A percentile compares a stretch with the other conserved stretches of the same genome.
phyloP scores from a whole-genome alignment of 1,140 invertebrate species.

The Leptopilina clavipes region DNA sequence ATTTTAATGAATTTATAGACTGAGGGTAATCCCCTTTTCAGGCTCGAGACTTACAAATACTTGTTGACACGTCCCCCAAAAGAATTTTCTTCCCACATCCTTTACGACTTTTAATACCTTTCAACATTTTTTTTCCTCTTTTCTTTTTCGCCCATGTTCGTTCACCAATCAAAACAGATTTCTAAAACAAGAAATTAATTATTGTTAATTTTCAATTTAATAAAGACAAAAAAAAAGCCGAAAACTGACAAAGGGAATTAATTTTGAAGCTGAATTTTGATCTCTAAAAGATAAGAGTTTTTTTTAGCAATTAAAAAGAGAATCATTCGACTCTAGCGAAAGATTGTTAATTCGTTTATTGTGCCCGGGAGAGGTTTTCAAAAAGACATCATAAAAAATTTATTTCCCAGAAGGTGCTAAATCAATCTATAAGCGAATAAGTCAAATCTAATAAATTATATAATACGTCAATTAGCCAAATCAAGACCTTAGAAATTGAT shows the following conservation, averaged over 20 bases:
- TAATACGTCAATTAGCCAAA: slow-evolving; percentile 30
- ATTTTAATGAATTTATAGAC: slow-evolving; percentile 69
- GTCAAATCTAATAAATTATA: slow-evolving; percentile 27
- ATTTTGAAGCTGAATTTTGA: too few species aligned
- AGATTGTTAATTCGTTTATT: too few species aligned
- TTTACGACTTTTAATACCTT: slow-evolving; percentile 10
- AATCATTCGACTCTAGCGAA: too few species aligned
- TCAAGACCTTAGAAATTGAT: slow-evolving; percentile 16
- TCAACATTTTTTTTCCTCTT: background rate
- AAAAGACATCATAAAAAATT: slow-evolving; percentile 3
- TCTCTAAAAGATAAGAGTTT: too few species aligned
- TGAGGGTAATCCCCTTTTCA: slow-evolving; percentile 36
- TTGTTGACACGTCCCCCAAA: slow-evolving; percentile 37
- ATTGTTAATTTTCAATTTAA: too few species aligned
- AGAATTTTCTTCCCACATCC: slow-evolving; percentile 6
- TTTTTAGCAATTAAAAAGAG: too few species aligned
- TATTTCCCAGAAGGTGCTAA: slow-evolving; percentile 7
- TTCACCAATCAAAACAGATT: too few species aligned
- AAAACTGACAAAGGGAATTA: too few species aligned
- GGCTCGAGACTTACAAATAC: slow-evolving; percentile 10
- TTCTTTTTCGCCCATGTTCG: too few species aligned
- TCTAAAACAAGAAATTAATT: too few species aligned
- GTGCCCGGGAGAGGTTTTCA: background rate
- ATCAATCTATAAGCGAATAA: background rate
- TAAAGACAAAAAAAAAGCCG: too few species aligned